A percentile compares a stretch with the other conserved stretches of the same genome.
These are phyloP conservation scores for Chitala chitala DNA, from an alignment of 2,113 vertebrate species.

Conservation along the genomic window DNA sequence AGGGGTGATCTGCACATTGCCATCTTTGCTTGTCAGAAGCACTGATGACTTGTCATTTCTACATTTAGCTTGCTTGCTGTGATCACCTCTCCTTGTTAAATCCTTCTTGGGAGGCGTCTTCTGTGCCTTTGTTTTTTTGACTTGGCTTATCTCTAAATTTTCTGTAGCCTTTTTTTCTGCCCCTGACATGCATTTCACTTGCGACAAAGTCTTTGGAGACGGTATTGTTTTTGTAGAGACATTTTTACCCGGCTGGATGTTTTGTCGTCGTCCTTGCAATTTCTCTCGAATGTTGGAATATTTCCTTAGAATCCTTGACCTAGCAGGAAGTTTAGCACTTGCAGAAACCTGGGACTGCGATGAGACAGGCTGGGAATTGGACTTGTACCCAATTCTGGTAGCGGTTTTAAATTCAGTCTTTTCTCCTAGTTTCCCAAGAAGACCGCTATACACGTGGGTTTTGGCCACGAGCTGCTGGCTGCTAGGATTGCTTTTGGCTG, in stretches of 20 bases:
- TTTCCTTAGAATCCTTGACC: constrained; percentile 82
- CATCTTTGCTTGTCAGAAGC: constrained; percentile 31
- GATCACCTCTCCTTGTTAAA: constrained; percentile 27
- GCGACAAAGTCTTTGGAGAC: constrained; percentile 62
- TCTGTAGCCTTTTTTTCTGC: constrained; percentile 5
- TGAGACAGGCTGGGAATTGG: constrained; percentile 34
- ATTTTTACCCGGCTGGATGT: constrained; percentile 56
- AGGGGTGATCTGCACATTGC: constrained; percentile 39
- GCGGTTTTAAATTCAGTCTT: constrained; percentile 49
- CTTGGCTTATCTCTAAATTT: constrained; percentile 27
- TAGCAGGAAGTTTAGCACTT: constrained; percentile 75
- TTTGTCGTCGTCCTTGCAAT: constrained; percentile 74
- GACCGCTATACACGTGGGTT: constrained; percentile 62
- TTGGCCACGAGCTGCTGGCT: constrained; percentile 80
- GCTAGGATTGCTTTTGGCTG: constrained; percentile 81
- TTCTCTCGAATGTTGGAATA: constrained; percentile 87
- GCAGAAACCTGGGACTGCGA: constrained; percentile 40
- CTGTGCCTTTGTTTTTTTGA: constrained; percentile 42
- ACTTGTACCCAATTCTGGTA: constrained; percentile 44
- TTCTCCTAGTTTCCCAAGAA: constrained; percentile 51
- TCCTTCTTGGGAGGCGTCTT: constrained; percentile 34
- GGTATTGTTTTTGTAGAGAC: constrained; percentile 66
- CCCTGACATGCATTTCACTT: constrained; percentile 29
- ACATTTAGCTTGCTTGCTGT: constrained; percentile 33
- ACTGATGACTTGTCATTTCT: constrained; percentile 34